Conservation (phyloP, 2,888 invertebrate genomes). For the Isotomurus palustris region DNA sequence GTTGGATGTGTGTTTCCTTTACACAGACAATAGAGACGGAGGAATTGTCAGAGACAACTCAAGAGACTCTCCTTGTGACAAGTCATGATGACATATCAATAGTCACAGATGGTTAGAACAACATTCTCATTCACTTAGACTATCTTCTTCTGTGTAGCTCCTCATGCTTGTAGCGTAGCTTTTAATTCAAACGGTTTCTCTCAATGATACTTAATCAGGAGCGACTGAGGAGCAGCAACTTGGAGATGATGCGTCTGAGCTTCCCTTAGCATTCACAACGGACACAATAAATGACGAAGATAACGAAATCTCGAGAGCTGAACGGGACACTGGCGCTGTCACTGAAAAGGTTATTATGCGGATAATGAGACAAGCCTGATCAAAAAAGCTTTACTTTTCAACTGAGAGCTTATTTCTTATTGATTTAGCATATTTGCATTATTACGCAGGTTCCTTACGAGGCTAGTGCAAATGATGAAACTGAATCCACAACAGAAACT, state of each 20-base stretch:
- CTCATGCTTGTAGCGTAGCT: background rate
- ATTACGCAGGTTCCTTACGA: background rate
- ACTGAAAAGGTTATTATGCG: background rate
- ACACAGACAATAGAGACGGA: too few species aligned
- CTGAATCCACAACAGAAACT: background rate
- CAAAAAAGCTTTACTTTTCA: too few species aligned
- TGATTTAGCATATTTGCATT: too few species aligned
- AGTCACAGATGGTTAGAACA: too few species aligned
- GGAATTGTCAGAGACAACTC: too few species aligned
- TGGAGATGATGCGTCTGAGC: background rate
- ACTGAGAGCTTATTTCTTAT: too few species aligned
- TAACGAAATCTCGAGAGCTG: constrained; percentile 28
- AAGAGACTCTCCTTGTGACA: too few species aligned
- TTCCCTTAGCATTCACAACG: constrained; percentile 6
- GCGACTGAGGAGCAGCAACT: background rate
- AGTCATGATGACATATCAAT: too few species aligned
- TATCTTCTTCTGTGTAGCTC: too few species aligned
- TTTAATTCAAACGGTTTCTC: background rate
- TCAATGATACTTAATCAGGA: background rate
- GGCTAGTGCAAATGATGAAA: background rate
- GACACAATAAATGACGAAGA: constrained; percentile 22
- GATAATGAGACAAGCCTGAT: background rate
- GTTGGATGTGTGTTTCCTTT: too few species aligned
- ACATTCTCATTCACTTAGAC: too few species aligned
- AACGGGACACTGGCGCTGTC: constrained; percentile 17